Evolutionary conservation across 2,888 invertebrate species (phyloP), one percentile per base, ranked within the genome.

Genomic region (Patella caerulea): DNA sequence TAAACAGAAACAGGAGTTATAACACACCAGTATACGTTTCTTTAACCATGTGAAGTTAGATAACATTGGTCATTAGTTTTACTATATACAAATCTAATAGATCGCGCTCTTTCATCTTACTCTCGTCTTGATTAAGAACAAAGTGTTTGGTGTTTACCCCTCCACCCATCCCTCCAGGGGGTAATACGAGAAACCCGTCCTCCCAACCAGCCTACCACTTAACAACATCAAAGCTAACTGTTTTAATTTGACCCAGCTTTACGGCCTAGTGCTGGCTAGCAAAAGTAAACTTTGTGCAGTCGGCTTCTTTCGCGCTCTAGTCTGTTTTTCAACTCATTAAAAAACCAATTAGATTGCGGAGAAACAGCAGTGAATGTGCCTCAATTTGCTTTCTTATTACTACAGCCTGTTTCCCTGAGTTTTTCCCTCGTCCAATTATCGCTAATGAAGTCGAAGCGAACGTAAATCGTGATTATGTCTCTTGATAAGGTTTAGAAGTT

Each of bases 391-490:
- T 54, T 15, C 59, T 55, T 56, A 73, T 72, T 76, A 72, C 69
- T 34, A 52, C 24, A 72, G 69, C 69, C 34, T 69, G 56, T 72
- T 76, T 54, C 55, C 53, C 56, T 19, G 71, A 52, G 65, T 65
- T 72, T 65, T 71, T 34, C 65, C 71, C 74, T 34, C 74, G 45
- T 74, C 74, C 73, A 74, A 74, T 71, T 78, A 74, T 78, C 78
- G 56, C 74, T 78, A 78, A 78, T 78, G 78, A 78, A 78, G 74
- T 52, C 74, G 69, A 53, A 76, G 76, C 65, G 45, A 65, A 69
- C 59, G 56, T 72, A 75, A 71, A 24, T 53, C 52, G 71, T 75
- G 75, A 75, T 75, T 75, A 75, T 75, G 71, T 75, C 45, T 34
- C 14, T 55, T 69, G 65, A 75, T 69, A 69, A 75, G 75, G 71